phyloP scores from a whole-genome alignment of 2,888 invertebrate species.

The Phyllotreta striolata region DNA sequence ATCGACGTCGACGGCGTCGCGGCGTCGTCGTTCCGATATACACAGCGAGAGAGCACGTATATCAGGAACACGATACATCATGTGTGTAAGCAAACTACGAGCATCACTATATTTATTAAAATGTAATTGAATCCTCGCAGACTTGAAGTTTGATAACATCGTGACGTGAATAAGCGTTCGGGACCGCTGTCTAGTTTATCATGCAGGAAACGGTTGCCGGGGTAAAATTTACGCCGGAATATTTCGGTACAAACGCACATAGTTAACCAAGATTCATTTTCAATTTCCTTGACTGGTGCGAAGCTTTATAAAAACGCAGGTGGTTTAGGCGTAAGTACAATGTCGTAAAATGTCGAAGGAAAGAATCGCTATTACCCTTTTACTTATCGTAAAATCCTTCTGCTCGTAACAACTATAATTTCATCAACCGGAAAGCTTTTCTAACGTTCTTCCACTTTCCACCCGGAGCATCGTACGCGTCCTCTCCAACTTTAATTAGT shows the following conservation, averaged over 20 bases:
- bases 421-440: conserved; percentile 24
- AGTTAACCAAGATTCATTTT: too few relatives aligned
- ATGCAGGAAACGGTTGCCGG: conserved; percentile 10
- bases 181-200: conserved; percentile 22
- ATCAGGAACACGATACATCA: conserved; percentile 28
- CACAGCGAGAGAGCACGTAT: conserved; percentile 20
- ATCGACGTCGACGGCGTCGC: conserved; percentile 16
- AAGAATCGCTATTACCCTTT: conserved; percentile 3
- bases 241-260: conserved; percentile 5
- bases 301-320: too few relatives aligned
- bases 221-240: conserved; percentile 3
- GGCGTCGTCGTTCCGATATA: conserved; percentile 24
- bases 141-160: conserved; percentile 31
- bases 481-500: conserved; percentile 31
- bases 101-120: conserved; percentile 30
- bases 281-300: too few relatives aligned
- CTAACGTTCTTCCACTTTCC: conserved; percentile 17
- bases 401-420: conserved; percentile 23
- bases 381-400: conserved; percentile 19
- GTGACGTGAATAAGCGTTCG: conserved; percentile 27
- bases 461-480: conserved; percentile 7
- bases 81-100: conserved; percentile 30
- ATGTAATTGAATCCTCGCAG: conserved; percentile 29
- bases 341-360: too few relatives aligned
- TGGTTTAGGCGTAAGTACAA: too few relatives aligned